Conservation (phyloP, 2,888 invertebrate genomes). For the Drosophila putrida region DNA sequence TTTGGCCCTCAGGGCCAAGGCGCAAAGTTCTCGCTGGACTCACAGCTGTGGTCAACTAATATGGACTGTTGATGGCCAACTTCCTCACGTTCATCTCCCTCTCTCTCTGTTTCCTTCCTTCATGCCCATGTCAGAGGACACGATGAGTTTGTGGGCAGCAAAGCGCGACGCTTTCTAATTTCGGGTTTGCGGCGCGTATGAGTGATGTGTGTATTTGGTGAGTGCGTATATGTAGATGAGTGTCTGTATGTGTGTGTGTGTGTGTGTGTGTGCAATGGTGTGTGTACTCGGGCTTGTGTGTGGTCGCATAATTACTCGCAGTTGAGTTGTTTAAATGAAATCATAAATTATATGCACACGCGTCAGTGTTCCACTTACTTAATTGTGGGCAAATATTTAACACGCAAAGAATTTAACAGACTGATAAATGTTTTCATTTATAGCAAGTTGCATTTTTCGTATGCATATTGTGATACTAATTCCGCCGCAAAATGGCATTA, state of each 20-base stretch:
- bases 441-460: neutral
- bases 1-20: constrained; percentile 45
- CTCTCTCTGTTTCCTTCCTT: neutral
- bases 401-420: constrained; percentile 55
- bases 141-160: constrained; percentile 23
- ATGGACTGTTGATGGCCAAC: constrained; percentile 51
- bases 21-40: constrained; percentile 46
- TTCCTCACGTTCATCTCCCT: neutral
- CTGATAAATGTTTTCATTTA: constrained; percentile 55
- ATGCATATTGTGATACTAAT: constrained; percentile 8
- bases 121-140: neutral
- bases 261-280: constrained; percentile 27
- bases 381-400: constrained; percentile 73
- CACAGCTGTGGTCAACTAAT: constrained; percentile 55
- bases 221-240: constrained; percentile 14
- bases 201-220: constrained; percentile 41
- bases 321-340: constrained; percentile 77
- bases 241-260: constrained; percentile 37
- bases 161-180: constrained; percentile 58
- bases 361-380: constrained; percentile 63
- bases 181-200: constrained; percentile 51
- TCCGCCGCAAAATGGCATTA: neutral
- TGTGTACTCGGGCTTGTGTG: constrained; percentile 37
- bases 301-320: constrained; percentile 71
- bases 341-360: constrained; percentile 74